Evolutionary conservation across 53 echinoderm and acorn worm genomes (phyloP).

Genomic region (Crossaster papposus): DNA sequence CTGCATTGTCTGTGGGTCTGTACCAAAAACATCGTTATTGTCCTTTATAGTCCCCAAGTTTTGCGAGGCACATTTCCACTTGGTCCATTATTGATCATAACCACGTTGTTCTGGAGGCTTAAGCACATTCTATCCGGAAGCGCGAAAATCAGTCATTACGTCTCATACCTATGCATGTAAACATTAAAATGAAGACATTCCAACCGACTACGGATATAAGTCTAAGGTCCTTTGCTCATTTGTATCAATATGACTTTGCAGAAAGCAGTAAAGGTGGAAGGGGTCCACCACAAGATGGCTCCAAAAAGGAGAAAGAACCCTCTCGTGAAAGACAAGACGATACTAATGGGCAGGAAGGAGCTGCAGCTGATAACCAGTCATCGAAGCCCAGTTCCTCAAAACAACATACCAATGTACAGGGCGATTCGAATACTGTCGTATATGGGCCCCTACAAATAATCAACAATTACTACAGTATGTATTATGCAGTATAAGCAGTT

Average conservation of each 20-base stretch:
- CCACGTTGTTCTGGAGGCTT: too few relatives aligned
- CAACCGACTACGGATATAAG: not conserved
- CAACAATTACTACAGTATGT: too few relatives aligned
- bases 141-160: too few relatives aligned
- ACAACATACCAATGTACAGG: not conserved
- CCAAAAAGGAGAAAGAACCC: not conserved
- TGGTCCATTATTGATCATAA: too few relatives aligned
- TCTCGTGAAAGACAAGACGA: not conserved
- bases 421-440: not conserved
- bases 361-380: not conserved
- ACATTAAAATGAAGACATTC: too few relatives aligned
- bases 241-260: not conserved
- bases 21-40: too few relatives aligned
- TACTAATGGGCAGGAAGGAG: not conserved
- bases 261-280: not conserved
- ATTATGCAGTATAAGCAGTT: too few relatives aligned
- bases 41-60: too few relatives aligned
- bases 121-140: too few relatives aligned
- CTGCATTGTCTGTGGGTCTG: too few relatives aligned
- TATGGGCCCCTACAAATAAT: not conserved
- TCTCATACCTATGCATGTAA: too few relatives aligned
- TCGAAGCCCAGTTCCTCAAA: not conserved
- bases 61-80: too few relatives aligned
- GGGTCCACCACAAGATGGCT: not conserved
- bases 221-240: not conserved